A percentile compares a stretch with the other conserved stretches of the same genome.
These are phyloP conservation scores for Aleadryas rufinucha DNA, from an alignment of 2,113 vertebrate genomes.

Conservation along the genomic window DNA sequence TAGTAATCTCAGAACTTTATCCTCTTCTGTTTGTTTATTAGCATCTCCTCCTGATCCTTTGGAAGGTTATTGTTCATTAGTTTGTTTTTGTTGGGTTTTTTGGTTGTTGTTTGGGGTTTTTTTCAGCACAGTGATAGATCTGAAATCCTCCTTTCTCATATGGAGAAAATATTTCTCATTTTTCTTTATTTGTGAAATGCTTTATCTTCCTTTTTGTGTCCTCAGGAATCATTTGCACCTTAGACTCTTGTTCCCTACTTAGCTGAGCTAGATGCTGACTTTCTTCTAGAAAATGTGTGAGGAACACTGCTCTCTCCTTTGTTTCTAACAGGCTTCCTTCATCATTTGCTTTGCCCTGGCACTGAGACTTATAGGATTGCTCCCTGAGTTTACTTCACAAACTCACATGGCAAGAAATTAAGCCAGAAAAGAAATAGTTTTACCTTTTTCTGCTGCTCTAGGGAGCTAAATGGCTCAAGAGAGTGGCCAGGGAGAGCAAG, in stretches of 20 bases:
- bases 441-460: background rate
- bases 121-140: background rate
- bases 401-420: background rate
- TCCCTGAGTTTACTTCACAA: background rate
- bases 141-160: background rate
- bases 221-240: background rate
- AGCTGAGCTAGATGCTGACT: background rate
- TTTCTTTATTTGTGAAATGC: background rate
- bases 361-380: background rate
- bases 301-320: background rate
- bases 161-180: background rate
- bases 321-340: background rate
- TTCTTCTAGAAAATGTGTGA: background rate
- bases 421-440: background rate
- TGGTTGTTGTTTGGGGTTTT: background rate
- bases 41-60: background rate
- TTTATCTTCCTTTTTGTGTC: background rate
- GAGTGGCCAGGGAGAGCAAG: background rate
- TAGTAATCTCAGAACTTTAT: background rate
- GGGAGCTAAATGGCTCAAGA: background rate
- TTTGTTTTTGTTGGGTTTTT: background rate
- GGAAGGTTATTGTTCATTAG: background rate
- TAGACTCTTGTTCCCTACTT: background rate
- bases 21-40: background rate
- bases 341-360: background rate